Evolutionary conservation across 2,113 vertebrate genomes (phyloP).

Genomic region (Nestor notabilis): DNA sequence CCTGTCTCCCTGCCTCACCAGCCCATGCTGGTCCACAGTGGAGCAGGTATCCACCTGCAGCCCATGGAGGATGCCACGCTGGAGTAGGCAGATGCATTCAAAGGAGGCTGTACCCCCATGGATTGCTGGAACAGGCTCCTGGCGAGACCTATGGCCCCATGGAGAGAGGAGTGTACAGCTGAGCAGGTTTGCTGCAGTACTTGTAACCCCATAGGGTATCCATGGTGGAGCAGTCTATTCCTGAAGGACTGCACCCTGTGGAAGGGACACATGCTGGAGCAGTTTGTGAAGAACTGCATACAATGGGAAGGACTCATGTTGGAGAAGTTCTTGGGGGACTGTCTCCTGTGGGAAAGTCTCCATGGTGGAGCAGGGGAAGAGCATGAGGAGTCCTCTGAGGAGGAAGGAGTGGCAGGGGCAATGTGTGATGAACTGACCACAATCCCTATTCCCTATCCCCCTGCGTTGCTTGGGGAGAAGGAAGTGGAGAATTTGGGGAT

Average conservation of each 20-base stretch:
- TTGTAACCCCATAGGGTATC: fast-evolving
- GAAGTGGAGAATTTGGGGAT: background rate
- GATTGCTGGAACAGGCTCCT: background rate
- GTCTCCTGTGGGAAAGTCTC: fast-evolving
- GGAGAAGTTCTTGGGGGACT: background rate
- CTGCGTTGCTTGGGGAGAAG: background rate
- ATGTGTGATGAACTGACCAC: background rate
- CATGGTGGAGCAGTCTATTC: background rate
- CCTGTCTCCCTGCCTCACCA: background rate
- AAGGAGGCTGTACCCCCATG: background rate
- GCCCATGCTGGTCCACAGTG: too few species aligned
- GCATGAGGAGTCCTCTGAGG: background rate
- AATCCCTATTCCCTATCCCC: background rate
- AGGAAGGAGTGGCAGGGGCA: background rate
- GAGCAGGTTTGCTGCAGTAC: background rate
- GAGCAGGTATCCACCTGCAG: background rate
- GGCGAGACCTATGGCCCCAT: background rate
- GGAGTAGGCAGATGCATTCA: background rate
- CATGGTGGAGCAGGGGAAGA: background rate
- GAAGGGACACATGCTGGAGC: background rate
- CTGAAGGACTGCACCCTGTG: background rate
- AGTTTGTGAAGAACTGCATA: background rate
- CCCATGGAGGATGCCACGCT: fast-evolving
- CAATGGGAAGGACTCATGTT: background rate
- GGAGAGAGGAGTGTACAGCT: background rate